Evolutionary conservation across 2,888 invertebrate genomes (phyloP).

Genomic region (Andrena praecox): DNA sequence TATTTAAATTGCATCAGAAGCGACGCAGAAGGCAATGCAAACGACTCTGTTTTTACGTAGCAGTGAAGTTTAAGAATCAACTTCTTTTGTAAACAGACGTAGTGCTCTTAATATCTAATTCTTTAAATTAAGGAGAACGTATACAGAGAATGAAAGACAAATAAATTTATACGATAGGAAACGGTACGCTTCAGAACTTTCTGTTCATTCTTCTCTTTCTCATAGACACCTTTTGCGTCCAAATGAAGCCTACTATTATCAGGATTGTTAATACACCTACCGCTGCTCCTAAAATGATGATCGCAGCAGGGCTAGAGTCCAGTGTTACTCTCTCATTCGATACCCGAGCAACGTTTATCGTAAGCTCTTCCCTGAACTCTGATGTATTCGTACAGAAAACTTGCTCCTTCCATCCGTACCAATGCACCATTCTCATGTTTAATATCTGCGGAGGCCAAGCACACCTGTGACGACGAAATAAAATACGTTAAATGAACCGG

Average conservation of each 20-base stretch:
- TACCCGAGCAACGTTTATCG: slow-evolving; percentile 59
- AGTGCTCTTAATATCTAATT: slow-evolving; percentile 1
- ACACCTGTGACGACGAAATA: slow-evolving; percentile 84
- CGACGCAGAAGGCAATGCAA: not conserved
- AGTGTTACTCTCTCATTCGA: slow-evolving; percentile 64
- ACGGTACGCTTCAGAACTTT: slow-evolving; percentile 72
- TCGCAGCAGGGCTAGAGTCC: slow-evolving; percentile 73
- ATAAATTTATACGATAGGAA: slow-evolving; percentile 45
- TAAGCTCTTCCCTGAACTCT: slow-evolving; percentile 62
- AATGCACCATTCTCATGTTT: slow-evolving; percentile 87
- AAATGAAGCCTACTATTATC: slow-evolving; percentile 74
- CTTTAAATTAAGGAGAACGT: not conserved
- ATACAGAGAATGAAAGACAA: slow-evolving; percentile 8
- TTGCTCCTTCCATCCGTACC: slow-evolving; percentile 87
- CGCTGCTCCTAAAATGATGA: slow-evolving; percentile 70
- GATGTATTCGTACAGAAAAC: slow-evolving; percentile 81
- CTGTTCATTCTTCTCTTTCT: slow-evolving; percentile 76
- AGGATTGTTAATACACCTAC: slow-evolving; percentile 71
- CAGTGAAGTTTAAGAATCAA: not conserved
- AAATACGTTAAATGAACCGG: slow-evolving; percentile 13
- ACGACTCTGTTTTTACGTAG: not conserved
- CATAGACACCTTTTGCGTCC: slow-evolving; percentile 68
- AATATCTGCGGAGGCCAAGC: slow-evolving; percentile 85
- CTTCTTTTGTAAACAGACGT: not conserved
- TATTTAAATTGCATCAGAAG: not conserved